Evolutionary conservation across 2,797 vertebrate genomes (phyloP), one percentile per base, ranked within the genome.

Genomic region (Esox lucius): DNA sequence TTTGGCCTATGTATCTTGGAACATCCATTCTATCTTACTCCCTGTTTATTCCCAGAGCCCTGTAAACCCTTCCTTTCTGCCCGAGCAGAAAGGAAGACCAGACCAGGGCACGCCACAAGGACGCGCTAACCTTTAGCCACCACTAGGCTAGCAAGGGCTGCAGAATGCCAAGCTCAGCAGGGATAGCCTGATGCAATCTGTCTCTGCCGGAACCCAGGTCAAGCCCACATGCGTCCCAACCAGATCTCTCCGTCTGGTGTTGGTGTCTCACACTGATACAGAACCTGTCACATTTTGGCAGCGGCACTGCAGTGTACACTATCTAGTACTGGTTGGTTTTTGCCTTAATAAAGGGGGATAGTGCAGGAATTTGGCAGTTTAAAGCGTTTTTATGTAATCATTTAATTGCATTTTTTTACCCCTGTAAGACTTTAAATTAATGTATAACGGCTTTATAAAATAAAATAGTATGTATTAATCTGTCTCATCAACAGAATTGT

Each of bases 51-150:
- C 51, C 51, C 1, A 3, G n/a, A 56, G n/a, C 51, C 16, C 12
- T 35, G 19, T 33, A 9, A 78, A 59, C 72, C 75, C n/a, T n/a
- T n/a, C n/a, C n/a, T n/a, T n/a, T n/a, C n/a, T 28, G 75, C 71
- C 83, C 78, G 22, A 75, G 84, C 84, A 83, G 80, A 84, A 84
- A 68, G 75, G 64, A 82, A 46, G 73, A 51, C 68, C 61, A 49
- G 68, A 65, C 64, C 73, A 79, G 80, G 65, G 76, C 77, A 75
- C 62, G 19, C 51, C 22, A 72, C 64, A 74, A 80, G 80, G 65
- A 77, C 76, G 76, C 66, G 19, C 51, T 42, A 72, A n/a, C 26
- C 28, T 13, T n/a, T 49, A 70, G 68, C 42, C 68, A 48, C 46
- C n/a, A 13, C 68, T 70, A 24, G 68, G 67, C 39, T 69, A 68